Evolutionary conservation across 1,140 invertebrate genomes (phyloP), one percentile per base, ranked within the genome.

Genomic region (Globodera ellingtonae): DNA sequence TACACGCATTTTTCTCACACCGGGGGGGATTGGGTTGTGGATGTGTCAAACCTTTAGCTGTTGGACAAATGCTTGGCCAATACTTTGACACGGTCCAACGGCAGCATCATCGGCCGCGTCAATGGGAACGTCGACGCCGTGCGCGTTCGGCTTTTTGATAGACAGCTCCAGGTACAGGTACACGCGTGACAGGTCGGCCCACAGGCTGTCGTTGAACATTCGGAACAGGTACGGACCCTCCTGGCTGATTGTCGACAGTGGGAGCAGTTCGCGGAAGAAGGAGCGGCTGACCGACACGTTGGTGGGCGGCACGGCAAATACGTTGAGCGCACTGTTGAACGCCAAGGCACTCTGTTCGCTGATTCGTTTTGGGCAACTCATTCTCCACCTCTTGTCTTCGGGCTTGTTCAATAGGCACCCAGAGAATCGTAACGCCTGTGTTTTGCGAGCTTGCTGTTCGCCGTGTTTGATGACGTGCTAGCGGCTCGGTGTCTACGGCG

Each of bases 61-160:
- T 35, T 73, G 82, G 9, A 84, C 48, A 81, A 84, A 82, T 8
- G 82, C 84, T 18, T 71, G 82, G 0, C 81, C 81, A 46, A 82
- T 84, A 3, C 21, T 69, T 72, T 82, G 81, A 24, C 78, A 70
- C 2, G 75, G 6, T 6, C 79, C 81, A 50, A 84, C 47, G 4
- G 3, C 67, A 4, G 6, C 18, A 18, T 62, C 56, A 6, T 4
- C 72, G n/a, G 13, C 50, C 6, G 18, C 70, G 15, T 73, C 67
- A 18, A 81, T 18, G 35, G 75, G 35, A 15, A 9, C 81, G 24
- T 10, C 8, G n/a, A 9, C 0, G n/a, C 69, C 56, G 6, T 62
- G 15, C 10, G 13, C 48, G 10, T 15, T 10, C 2, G 70, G 6
- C 13, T 81, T 71, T 50, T 84, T 18, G n/a, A 82, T 67, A 7